Base-by-base conservation (phyloP, 2,888 invertebrate genomes). In the Augochlorella aurata region DNA sequence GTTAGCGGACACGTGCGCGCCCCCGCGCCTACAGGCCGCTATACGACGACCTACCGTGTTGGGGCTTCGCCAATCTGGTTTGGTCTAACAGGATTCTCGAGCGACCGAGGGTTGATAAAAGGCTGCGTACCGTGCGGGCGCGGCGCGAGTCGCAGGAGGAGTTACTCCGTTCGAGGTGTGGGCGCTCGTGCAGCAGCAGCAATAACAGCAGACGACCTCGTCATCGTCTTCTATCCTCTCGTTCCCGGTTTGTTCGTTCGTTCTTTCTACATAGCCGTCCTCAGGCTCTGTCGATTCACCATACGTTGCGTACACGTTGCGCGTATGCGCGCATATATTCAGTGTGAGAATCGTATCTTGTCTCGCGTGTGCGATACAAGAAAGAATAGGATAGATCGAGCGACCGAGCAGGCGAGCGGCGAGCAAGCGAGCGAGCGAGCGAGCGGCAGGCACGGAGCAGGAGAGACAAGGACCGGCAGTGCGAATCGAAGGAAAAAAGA, bases 51-150 rank as follows among this genome's bases (percentile, higher is more conserved):
- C 74, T 85, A 79, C 77, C 76, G 86, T 87, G 84, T 72, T 84
- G 86, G 86, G 88, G 88, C 88, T 96, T 96, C 96, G 95, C 94
- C 95, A 96, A 96, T 96, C 96, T 96, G 95, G 95, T 96, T 96
- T 96, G 95, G 94, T 95, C 95, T 96, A 96, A 96, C 95, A 95
- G 95, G 96, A 96, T 96, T 96, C 89, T 81, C 95, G 94, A 95
- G 94, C 73, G 74, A 83, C 82, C 77, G 76, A 94, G 94, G 94
- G 94, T 94, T 95, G 95, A 95, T 95, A 95, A 95, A 95, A 95
- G 91, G 90, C 90, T 90, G 88, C 87, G 90, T 88, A 89, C 88
- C 90, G 89, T 85, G 88, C 90, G 91, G 90, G 89, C 90, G 91
- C 90, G 90, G 87, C 89, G 89, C 88, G 91, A 90, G 87, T 90